phyloP scores from a whole-genome alignment of 2,888 invertebrate species.

The Standfussiana lucernea region DNA sequence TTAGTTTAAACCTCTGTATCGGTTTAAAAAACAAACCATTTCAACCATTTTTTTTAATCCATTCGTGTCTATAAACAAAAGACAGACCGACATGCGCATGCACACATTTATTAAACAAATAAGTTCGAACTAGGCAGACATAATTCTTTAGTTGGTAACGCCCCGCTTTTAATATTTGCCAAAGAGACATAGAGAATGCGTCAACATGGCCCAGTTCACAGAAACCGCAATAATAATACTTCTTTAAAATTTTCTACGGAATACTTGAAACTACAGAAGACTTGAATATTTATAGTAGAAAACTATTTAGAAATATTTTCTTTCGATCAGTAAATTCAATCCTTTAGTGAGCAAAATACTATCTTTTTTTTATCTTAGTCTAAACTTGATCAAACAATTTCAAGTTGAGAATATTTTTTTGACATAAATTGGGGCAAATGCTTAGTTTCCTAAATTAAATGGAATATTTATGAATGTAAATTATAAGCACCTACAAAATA shows the following conservation, averaged over 20 bases:
- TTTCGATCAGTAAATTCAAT: slow-evolving; percentile 34
- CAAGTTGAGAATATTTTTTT: slow-evolving; percentile 49
- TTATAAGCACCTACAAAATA: slow-evolving; percentile 62
- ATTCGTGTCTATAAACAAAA: not conserved
- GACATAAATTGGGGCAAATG: slow-evolving; percentile 58
- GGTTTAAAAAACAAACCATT: not conserved
- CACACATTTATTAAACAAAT: slow-evolving; percentile 9
- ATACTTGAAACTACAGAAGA: slow-evolving; percentile 49
- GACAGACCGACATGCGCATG: not conserved
- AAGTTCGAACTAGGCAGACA: not conserved
- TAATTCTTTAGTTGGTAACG: slow-evolving; percentile 9
- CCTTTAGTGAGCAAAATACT: slow-evolving; percentile 48
- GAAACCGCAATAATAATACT: slow-evolving; percentile 45
- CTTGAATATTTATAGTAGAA: slow-evolving; percentile 46
- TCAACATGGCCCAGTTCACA: slow-evolving; percentile 35
- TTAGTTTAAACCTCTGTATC: not conserved
- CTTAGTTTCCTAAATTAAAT: slow-evolving; percentile 36
- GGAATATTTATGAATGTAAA: slow-evolving; percentile 37
- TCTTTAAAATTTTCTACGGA: slow-evolving; percentile 44
- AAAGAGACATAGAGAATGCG: slow-evolving; percentile 39
- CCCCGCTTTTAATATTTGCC: not conserved
- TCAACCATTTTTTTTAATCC: not conserved
- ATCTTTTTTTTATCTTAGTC: slow-evolving; percentile 20
- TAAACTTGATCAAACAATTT: slow-evolving; percentile 58
- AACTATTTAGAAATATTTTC: slow-evolving; percentile 38